Conservation (phyloP, 2,797 vertebrate species). For the Arrhamphus sclerolepis region DNA sequence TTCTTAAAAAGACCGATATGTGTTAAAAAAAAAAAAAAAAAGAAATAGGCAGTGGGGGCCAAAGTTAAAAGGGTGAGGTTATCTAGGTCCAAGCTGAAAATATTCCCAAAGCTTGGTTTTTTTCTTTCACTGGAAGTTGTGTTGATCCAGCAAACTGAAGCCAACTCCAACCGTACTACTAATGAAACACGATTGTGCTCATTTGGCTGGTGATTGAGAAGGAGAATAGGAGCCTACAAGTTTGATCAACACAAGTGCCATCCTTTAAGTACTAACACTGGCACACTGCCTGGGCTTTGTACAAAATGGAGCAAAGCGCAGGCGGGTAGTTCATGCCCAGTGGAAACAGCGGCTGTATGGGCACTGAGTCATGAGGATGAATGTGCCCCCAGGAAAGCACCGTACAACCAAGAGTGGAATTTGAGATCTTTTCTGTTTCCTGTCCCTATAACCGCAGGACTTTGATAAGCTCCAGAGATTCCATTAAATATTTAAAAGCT, state of each 20-base stretch:
- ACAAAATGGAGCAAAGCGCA: conserved; percentile 59
- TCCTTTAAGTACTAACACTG: conserved; percentile 49
- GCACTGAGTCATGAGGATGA: conserved; percentile 57
- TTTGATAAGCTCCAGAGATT: conserved; percentile 64
- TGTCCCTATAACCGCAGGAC: conserved; percentile 52
- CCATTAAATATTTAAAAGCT: conserved; percentile 68
- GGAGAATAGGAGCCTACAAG: conserved; percentile 46
- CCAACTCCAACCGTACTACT: neutral
- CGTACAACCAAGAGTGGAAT: conserved; percentile 53
- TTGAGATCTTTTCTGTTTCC: conserved; percentile 50
- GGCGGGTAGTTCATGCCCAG: conserved; percentile 27
- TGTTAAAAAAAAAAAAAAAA: no score
- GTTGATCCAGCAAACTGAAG: conserved; percentile 14
- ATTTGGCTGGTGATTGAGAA: conserved; percentile 40
- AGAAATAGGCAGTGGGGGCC: no score
- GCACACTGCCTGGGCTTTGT: conserved; percentile 48
- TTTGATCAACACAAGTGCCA: conserved; percentile 48
- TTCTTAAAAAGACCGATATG: no score
- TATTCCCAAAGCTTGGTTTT: neutral
- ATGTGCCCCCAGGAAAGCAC: conserved; percentile 61
- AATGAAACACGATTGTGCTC: conserved; percentile 26
- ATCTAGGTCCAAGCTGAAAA: no score
- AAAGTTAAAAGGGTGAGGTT: no score
- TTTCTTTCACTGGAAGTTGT: conserved; percentile 7
- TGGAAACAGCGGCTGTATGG: conserved; percentile 55